Evolutionary conservation across 2,888 invertebrate genomes (phyloP).

Genomic region (Atrina japonica): DNA sequence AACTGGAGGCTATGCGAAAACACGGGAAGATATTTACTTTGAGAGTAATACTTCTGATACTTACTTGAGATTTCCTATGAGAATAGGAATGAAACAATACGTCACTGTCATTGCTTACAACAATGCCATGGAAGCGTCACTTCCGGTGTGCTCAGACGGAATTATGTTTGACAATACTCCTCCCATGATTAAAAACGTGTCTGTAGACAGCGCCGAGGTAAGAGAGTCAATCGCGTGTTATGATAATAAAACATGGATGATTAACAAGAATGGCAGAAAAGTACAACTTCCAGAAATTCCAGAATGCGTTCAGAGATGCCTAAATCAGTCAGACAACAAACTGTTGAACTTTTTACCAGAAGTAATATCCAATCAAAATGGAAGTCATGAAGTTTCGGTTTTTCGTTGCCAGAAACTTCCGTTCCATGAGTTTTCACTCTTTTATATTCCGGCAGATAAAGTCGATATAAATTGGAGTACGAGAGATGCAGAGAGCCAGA

Average conservation of each 20-base stretch:
- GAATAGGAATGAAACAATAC: constrained; percentile 47
- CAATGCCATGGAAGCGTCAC: constrained; percentile 60
- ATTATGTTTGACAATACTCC: constrained; percentile 52
- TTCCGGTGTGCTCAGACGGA: constrained; percentile 62
- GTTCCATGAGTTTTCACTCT: background rate
- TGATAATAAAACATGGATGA: constrained; percentile 33
- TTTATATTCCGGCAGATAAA: constrained; percentile 53
- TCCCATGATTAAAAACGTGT: constrained; percentile 42
- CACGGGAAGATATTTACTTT: background rate
- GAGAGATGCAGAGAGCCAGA: constrained; percentile 52
- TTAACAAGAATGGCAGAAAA: constrained; percentile 40
- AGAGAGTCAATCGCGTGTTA: constrained; percentile 43
- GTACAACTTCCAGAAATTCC: background rate
- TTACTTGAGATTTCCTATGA: constrained; percentile 2
- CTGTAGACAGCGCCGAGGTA: constrained; percentile 39
- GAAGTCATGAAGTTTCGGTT: background rate
- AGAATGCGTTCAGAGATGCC: background rate
- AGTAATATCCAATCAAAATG: background rate
- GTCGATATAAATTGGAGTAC: constrained; percentile 50
- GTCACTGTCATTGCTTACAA: constrained; percentile 62
- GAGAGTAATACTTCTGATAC: background rate
- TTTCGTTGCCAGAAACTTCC: background rate
- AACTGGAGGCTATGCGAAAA: background rate
- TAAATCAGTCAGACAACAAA: no score
- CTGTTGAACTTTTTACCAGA: background rate